Conservation (phyloP, 2,888 invertebrate genomes). For the Cyclophora punctaria region DNA sequence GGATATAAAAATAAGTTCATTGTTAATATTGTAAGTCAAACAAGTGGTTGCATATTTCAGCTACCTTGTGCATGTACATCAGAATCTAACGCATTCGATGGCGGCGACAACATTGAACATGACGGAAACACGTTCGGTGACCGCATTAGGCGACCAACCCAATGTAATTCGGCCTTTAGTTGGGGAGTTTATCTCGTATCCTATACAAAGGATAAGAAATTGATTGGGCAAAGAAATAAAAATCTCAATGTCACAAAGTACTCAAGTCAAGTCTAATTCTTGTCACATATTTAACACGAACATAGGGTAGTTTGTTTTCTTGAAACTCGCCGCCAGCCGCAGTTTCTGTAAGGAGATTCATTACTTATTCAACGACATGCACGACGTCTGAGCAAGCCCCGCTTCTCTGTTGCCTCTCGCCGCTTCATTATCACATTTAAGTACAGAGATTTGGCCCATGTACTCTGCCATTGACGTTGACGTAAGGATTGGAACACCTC, state of each 20-base stretch:
- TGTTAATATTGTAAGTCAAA: no score
- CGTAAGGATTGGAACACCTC: neutral
- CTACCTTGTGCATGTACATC: no score
- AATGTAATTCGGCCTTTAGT: no score
- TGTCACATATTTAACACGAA: constrained; percentile 19
- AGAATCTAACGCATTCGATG: no score
- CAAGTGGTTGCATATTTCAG: no score
- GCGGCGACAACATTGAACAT: no score
- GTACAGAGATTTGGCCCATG: constrained; percentile 36
- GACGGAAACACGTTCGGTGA: no score
- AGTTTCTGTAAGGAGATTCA: constrained; percentile 38
- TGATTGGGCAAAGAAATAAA: neutral
- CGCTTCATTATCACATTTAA: constrained; percentile 58
- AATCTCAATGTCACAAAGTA: neutral
- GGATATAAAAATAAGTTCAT: no score
- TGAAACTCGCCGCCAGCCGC: constrained; percentile 28
- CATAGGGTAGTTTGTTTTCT: constrained; percentile 33
- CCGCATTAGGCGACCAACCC: no score
- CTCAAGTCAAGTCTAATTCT: constrained; percentile 8
- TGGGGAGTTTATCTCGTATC: no score
- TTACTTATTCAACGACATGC: constrained; percentile 59
- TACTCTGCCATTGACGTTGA: constrained; percentile 13
- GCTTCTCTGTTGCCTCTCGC: constrained; percentile 31
- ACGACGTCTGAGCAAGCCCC: constrained; percentile 34
- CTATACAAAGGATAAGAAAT: no score